A percentile compares a stretch with the other conserved stretches of the same genome.
Conservation (phyloP, 2,888 invertebrate species). For the Zaprionus lineosus region DNA sequence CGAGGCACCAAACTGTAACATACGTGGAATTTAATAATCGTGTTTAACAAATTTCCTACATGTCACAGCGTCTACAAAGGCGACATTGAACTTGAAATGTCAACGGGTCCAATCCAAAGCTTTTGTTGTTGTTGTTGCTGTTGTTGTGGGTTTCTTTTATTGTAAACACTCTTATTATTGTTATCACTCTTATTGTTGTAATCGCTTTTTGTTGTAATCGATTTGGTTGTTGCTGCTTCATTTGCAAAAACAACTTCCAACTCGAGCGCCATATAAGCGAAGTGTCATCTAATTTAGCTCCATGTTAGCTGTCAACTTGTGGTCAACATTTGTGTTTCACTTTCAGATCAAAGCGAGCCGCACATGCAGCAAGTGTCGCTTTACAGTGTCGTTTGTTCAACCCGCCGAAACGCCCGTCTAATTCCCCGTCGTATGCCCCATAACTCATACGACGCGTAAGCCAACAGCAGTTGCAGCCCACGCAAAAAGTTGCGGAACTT, state of each 20-base stretch:
- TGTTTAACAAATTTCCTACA: conserved; percentile 70
- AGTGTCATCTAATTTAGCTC: conserved; percentile 68
- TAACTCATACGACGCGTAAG: conserved; percentile 64
- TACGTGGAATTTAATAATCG: conserved; percentile 73
- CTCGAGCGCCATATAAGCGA: conserved; percentile 35
- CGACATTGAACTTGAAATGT: conserved; percentile 69
- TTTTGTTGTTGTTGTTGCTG: not conserved
- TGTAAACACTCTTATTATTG: too few species aligned
- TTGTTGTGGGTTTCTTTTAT: too few species aligned
- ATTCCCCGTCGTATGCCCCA: conserved; percentile 28
- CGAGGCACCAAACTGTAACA: conserved; percentile 6
- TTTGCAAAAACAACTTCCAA: conserved; percentile 45
- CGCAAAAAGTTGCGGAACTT: conserved; percentile 24
- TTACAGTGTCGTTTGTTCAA: conserved; percentile 45
- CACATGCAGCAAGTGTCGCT: conserved; percentile 55
- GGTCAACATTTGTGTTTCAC: conserved; percentile 54
- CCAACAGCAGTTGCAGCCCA: conserved; percentile 34
- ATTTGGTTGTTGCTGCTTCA: conserved; percentile 24
- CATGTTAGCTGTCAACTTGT: conserved; percentile 68
- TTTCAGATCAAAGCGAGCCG: conserved; percentile 63
- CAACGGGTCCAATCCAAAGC: conserved; percentile 31
- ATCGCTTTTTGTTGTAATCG: not conserved
- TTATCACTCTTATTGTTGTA: too few species aligned
- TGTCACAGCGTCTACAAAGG: conserved; percentile 35
- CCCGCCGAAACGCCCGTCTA: too few species aligned